Evolutionary conservation across 2,888 invertebrate genomes (phyloP).

Genomic region (Pyrocoelia pectoralis): DNA sequence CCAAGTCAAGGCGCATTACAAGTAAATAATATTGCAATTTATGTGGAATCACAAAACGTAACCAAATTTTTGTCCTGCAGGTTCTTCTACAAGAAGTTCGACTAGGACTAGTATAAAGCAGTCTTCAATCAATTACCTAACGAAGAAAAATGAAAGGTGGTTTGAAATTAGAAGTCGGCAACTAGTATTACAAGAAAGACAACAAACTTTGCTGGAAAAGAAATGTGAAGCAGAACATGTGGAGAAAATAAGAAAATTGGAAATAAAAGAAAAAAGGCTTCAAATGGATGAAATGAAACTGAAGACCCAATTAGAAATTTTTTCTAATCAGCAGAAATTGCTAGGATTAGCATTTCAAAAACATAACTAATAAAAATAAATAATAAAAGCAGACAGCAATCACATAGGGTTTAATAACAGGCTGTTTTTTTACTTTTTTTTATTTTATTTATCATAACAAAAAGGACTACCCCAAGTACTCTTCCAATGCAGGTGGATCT

Average conservation of each 20-base stretch:
- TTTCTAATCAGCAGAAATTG: conserved; percentile 5
- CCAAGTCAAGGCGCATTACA: conserved; percentile 2
- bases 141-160: conserved; percentile 3
- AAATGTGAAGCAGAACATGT: conserved; percentile 2
- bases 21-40: conserved; percentile 7
- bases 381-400: not conserved
- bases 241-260: conserved; percentile 8
- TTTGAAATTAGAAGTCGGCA: conserved; percentile 2
- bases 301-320: not conserved
- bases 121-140: not conserved
- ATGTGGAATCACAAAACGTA: not conserved
- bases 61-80: conserved; percentile 3
- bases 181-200: not conserved
- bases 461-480: conserved; percentile 1
- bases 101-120: conserved; percentile 3
- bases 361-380: not conserved
- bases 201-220: too few species aligned
- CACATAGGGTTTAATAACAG: not conserved
- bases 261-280: conserved; percentile 4
- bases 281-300: conserved; percentile 5
- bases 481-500: not conserved
- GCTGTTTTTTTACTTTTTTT: not conserved
- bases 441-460: conserved; percentile 1
- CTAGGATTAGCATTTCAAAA: not conserved
- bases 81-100: not conserved